Evolutionary conservation across 2,797 vertebrate species (phyloP), one percentile per base, ranked within the genome.

Genomic region (Anolis apletophallus): DNA sequence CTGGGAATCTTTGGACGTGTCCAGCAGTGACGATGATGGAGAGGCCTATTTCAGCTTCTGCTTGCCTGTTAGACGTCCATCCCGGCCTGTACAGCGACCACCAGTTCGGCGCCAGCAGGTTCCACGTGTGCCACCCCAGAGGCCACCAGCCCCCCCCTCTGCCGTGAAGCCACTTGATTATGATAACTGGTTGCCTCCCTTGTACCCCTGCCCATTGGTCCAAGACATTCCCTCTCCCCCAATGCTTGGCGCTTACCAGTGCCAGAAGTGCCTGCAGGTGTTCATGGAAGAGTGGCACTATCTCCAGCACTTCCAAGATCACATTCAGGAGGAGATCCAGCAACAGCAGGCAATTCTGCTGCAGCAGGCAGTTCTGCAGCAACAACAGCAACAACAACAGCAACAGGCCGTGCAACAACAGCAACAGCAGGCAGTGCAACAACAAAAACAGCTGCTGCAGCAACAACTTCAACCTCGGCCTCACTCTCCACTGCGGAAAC

Each of bases 21-120:
- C 94, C 0, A 96, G 95, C 85, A 93, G 96, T 1, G 92, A 93
- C 73, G 95, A 93, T 1, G 95, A 94, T 4, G 64, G 81, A 11
- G 91, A 87, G 21, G 68, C 72, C 1, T 74, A 67, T 19, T 2
- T 80, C 5, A 83, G 59, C n/a, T 59, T 83, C 52, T 83, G 34
- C 52, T 55, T 88, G 74, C 86, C 81, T 1, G 21, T 67, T 5
- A 61, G 80, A 17, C 74, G 87, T 46, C 88, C 88, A 0, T 17
- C 81, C 23, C 83, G 85, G 52, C 75, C 71, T 3, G 17, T 14
- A 3, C 75, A 72, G 57, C 86, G 81, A 2, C 68, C 46, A 3
- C 84, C 72, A 1, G 50, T 21, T 23, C 46, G 64, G 57, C 72
- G 72, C 23, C 83, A 74, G 59, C 75, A 57, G 1, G 12, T 7